Conservation (phyloP, 2,888 invertebrate genomes). For the Crioceris asparagi region DNA sequence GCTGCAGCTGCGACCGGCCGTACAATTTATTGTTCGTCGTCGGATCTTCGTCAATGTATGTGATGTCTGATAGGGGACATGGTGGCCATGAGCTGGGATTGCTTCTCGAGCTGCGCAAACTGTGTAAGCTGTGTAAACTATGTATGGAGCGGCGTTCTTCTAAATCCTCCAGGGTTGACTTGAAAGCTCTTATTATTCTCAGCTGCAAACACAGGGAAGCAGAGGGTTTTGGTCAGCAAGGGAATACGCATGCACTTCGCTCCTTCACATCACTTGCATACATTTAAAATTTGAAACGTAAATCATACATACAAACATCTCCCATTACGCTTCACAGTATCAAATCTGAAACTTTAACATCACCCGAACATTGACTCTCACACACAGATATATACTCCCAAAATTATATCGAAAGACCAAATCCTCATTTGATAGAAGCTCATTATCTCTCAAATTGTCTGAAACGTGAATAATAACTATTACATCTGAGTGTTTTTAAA, state of each 20-base stretch:
- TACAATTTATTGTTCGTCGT: slow-evolving; percentile 32
- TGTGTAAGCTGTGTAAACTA: slow-evolving; percentile 90
- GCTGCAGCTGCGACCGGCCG: slow-evolving; percentile 33
- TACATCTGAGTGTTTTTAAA: too few relatives aligned
- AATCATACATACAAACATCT: background rate
- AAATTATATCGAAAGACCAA: too few relatives aligned
- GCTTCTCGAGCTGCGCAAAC: slow-evolving; percentile 68
- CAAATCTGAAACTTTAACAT: background rate
- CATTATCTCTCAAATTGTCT: too few relatives aligned
- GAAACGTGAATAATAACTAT: too few relatives aligned
- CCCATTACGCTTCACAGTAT: background rate
- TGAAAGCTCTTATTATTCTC: slow-evolving; percentile 99
- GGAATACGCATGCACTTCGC: slow-evolving; percentile 34
- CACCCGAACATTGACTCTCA: too few relatives aligned
- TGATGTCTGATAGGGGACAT: slow-evolving; percentile 71
- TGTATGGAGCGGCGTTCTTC: slow-evolving; percentile 98
- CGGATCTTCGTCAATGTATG: slow-evolving; percentile 47
- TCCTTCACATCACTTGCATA: too few relatives aligned
- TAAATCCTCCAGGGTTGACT: slow-evolving; percentile 97
- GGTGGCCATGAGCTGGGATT: slow-evolving; percentile 53
- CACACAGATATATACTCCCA: too few relatives aligned
- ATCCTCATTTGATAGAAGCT: too few relatives aligned
- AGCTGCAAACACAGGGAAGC: slow-evolving; percentile 81
- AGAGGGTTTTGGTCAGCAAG: slow-evolving; percentile 39
- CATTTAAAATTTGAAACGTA: too few relatives aligned